Evolutionary conservation across 2,888 invertebrate genomes (phyloP).

Genomic region (Girardia tigrina): DNA sequence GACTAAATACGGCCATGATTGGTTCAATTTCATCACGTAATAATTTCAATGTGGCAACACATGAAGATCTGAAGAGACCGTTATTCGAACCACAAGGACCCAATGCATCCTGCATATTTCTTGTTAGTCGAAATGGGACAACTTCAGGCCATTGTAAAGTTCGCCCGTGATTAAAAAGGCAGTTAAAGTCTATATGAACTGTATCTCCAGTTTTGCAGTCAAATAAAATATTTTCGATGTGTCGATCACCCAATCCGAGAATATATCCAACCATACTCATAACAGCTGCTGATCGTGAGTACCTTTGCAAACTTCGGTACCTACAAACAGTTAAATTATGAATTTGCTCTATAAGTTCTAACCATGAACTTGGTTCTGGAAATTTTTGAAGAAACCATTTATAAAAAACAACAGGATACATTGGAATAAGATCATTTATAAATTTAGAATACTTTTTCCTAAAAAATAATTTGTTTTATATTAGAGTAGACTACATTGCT

Average conservation of each 20-base stretch:
- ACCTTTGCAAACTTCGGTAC: constrained; percentile 78
- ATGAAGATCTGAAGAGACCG: constrained; percentile 72
- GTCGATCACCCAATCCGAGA: constrained; percentile 57
- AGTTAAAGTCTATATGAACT: constrained; percentile 94
- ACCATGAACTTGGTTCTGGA: constrained; percentile 75
- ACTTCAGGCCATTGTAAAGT: constrained; percentile 65
- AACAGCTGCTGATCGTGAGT: constrained; percentile 78
- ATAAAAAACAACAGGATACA: constrained; percentile 57
- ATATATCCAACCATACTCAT: constrained; percentile 62
- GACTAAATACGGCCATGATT: constrained; percentile 37
- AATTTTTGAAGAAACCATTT: constrained; percentile 82
- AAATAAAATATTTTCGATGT: constrained; percentile 76
- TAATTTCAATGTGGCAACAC: constrained; percentile 74
- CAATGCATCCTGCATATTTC: constrained; percentile 90
- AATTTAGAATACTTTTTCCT: constrained; percentile 29
- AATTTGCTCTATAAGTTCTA: constrained; percentile 35
- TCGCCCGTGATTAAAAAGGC: constrained; percentile 80
- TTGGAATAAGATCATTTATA: constrained; percentile 30
- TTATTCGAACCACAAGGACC: constrained; percentile 68
- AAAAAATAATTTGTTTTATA: too few relatives aligned
- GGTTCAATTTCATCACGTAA: constrained; percentile 60
- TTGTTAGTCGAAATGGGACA: constrained; percentile 73
- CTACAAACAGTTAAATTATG: constrained; percentile 49
- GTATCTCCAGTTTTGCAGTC: constrained; percentile 80
- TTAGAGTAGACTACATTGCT: not conserved